These are phyloP conservation scores for Ostrea denselamellosa DNA, from an alignment of 1,140 invertebrate species.

Conservation along the genomic window DNA sequence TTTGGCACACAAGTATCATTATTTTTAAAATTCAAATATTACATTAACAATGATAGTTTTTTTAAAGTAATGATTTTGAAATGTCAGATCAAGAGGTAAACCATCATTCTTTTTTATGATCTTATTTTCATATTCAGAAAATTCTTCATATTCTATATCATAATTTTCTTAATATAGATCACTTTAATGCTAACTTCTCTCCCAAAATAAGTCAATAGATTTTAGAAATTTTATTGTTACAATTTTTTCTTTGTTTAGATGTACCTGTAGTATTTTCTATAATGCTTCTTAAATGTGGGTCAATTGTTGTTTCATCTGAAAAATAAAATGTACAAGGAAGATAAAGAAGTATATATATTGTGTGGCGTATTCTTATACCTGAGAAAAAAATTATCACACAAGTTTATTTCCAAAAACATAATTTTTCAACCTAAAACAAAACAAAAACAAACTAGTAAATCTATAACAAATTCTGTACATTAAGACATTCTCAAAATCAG, in stretches of 20 bases:
- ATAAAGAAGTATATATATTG: neutral
- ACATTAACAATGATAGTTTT: no score
- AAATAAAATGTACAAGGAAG: neutral
- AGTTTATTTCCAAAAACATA: no score
- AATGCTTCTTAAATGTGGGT: neutral
- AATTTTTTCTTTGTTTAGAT: neutral
- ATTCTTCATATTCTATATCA: neutral
- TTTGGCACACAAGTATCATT: no score
- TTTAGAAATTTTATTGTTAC: neutral
- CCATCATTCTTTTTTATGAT: neutral
- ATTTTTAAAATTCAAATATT: no score
- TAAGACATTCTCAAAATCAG: no score
- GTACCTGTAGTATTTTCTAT: slow-evolving; percentile 1
- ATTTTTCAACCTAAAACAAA: no score
- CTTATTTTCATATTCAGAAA: neutral
- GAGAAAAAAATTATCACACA: no score
- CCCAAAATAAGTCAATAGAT: neutral
- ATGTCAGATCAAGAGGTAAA: neutral
- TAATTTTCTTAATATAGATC: neutral
- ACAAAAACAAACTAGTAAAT: no score
- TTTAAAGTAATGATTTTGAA: no score
- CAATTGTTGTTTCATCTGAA: neutral
- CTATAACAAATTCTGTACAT: no score
- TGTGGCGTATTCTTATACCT: neutral
- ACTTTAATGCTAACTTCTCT: neutral